Conservation (phyloP, 2,888 invertebrate species). For the Sabatieria punctata region DNA sequence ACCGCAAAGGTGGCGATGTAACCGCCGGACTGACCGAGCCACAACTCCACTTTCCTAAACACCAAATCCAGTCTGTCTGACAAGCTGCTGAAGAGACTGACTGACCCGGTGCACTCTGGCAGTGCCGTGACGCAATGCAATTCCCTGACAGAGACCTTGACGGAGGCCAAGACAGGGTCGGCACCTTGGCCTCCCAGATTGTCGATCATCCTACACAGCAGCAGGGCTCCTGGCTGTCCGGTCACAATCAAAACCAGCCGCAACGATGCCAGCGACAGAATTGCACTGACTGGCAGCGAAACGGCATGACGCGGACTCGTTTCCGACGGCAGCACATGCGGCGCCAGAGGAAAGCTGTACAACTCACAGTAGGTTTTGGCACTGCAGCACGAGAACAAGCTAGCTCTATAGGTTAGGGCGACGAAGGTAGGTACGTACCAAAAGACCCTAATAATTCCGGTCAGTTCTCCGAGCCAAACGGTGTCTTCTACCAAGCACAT, state of each 20-base stretch:
- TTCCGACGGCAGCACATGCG: conserved; percentile 17
- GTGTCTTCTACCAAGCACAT: conserved; percentile 50
- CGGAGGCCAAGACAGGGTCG: conserved; percentile 6
- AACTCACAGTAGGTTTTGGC: conserved; percentile 36
- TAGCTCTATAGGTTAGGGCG: not conserved
- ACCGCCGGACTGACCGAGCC: conserved; percentile 71
- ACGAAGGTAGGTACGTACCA: conserved; percentile 35
- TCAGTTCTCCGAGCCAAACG: conserved; percentile 80
- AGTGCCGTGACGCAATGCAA: conserved; percentile 5
- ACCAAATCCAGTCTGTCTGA: not conserved
- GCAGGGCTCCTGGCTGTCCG: conserved; percentile 7
- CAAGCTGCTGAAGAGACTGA: not conserved
- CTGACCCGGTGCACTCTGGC: not conserved
- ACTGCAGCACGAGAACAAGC: conserved; percentile 9
- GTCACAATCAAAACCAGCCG: conserved; percentile 2
- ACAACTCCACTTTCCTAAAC: conserved; percentile 47
- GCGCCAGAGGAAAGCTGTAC: conserved; percentile 47
- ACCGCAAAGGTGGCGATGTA: conserved; percentile 60
- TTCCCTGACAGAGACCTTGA: not conserved
- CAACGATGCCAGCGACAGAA: conserved; percentile 2
- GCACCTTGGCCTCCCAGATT: conserved; percentile 1
- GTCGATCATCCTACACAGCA: conserved; percentile 8
- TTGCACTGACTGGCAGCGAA: conserved; percentile 7
- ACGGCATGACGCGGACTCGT: conserved; percentile 2
- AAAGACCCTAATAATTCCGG: conserved; percentile 66